Conservation (phyloP, 2,113 vertebrate genomes). For the Nothoprocta pentlandii region DNA sequence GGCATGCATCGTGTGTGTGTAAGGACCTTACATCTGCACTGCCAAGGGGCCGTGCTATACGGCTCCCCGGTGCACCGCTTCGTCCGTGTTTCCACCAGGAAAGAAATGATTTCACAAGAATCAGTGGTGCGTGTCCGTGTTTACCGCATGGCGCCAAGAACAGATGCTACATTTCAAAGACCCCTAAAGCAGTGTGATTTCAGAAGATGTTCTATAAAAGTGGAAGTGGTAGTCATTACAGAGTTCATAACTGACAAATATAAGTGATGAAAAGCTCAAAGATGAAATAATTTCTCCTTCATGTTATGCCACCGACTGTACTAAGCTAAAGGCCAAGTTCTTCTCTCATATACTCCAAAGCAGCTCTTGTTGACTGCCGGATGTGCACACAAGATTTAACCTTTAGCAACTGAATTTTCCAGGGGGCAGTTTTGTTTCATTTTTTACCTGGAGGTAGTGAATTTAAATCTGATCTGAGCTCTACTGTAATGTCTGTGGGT, state of each 20-base stretch:
- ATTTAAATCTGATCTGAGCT: neutral
- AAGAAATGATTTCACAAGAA: neutral
- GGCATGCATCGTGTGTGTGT: neutral
- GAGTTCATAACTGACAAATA: neutral
- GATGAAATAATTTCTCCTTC: neutral
- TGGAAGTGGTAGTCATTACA: neutral
- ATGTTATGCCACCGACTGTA: neutral
- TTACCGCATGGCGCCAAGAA: neutral
- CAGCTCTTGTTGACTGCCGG: neutral
- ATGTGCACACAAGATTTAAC: neutral
- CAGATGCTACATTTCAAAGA: neutral
- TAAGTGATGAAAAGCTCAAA: constrained; percentile 18
- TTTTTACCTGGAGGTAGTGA: constrained; percentile 4
- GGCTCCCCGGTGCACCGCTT: neutral
- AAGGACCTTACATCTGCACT: neutral
- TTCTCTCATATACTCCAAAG: neutral
- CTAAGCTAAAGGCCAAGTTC: neutral
- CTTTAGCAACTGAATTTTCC: constrained; percentile 48
- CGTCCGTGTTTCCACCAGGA: neutral
- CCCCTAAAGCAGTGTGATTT: neutral
- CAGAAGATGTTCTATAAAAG: neutral
- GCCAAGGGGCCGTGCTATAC: neutral
- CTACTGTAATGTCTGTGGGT: neutral
- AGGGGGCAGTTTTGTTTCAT: neutral
- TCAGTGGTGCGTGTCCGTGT: neutral